Evolutionary conservation across 2,888 invertebrate genomes (phyloP).

Genomic region (Monochamus alternatus): DNA sequence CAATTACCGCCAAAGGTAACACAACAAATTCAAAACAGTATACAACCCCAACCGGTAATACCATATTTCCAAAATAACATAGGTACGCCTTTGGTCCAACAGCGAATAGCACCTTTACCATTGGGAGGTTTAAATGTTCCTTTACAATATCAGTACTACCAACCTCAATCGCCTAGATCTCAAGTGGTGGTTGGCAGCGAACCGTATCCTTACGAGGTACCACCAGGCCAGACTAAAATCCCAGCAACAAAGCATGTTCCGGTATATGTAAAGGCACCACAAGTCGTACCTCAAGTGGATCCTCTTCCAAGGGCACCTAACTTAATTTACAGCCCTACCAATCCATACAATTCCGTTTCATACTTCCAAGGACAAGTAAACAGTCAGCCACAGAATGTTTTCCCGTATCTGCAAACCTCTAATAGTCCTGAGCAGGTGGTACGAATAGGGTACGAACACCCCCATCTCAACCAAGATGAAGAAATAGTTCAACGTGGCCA

Average conservation of each 20-base stretch:
- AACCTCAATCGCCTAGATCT: background rate
- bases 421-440: background rate
- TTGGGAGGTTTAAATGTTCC: background rate
- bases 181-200: background rate
- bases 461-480: background rate
- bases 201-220: constrained; percentile 7
- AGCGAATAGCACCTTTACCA: background rate
- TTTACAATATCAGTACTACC: constrained; percentile 1
- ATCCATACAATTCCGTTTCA: too few species aligned
- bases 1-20: background rate
- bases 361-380: background rate
- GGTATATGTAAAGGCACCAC: background rate
- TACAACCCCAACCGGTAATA: background rate
- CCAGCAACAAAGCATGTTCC: background rate
- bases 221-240: background rate
- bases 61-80: background rate
- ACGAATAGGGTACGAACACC: background rate
- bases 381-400: background rate
- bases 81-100: background rate
- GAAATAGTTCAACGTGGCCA: background rate
- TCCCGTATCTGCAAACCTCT: background rate
- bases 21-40: background rate
- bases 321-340: background rate
- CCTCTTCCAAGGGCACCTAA: background rate
- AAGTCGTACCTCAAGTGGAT: background rate